A percentile compares a stretch with the other conserved stretches of the same genome.
phyloP scores from a whole-genome alignment of 2,797 vertebrate species.

The Rallus crepitans region DNA sequence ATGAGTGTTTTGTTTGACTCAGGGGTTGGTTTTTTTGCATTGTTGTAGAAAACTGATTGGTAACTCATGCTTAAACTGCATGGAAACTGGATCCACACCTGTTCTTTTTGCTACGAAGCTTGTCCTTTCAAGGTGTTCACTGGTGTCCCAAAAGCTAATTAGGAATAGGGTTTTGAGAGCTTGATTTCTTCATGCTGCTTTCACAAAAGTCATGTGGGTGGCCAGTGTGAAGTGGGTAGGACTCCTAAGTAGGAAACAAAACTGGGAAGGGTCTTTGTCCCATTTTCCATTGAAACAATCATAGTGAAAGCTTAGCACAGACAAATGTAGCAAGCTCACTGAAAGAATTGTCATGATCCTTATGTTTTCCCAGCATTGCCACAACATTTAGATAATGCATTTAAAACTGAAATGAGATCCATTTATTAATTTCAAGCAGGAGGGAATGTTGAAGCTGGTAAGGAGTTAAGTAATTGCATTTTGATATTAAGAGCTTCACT shows the following conservation, averaged over 20 bases:
- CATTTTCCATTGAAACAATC: neutral
- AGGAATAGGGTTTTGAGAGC: neutral
- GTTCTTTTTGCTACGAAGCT: neutral
- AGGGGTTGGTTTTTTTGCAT: neutral
- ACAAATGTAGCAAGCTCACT: neutral
- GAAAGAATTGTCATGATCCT: neutral
- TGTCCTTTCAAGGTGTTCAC: conserved; percentile 9
- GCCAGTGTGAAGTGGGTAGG: neutral
- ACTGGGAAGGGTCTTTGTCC: neutral
- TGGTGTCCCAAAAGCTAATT: neutral
- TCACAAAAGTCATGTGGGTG: neutral
- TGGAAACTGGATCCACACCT: neutral
- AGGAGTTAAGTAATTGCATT: neutral
- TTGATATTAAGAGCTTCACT: neutral
- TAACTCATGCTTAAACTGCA: neutral
- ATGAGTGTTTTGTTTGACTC: conserved; percentile 42
- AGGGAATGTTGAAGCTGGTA: neutral
- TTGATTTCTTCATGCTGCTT: neutral
- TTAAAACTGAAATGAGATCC: neutral
- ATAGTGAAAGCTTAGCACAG: neutral
- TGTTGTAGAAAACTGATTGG: neutral
- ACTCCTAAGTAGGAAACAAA: neutral
- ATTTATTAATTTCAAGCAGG: neutral
- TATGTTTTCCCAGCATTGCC: neutral
- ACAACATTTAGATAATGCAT: neutral